Evolutionary conservation across 2,888 invertebrate genomes (phyloP), one percentile per base, ranked within the genome.

Genomic region (Yponomeuta plumbellus): DNA sequence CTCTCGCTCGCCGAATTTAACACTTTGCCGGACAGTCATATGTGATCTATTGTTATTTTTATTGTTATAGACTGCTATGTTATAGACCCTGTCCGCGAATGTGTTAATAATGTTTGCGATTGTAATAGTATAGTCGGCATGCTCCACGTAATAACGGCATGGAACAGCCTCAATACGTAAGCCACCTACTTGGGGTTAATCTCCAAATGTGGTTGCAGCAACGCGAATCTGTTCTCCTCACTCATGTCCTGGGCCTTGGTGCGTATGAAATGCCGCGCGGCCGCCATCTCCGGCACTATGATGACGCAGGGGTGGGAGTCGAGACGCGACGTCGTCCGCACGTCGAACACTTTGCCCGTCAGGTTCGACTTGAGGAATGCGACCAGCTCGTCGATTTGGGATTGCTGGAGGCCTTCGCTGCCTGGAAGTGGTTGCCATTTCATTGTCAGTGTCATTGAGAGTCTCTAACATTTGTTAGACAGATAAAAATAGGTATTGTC

Each of bases 271-370:
- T 99, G 98, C 62, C 99, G 92, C 0, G 99, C 98, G 1, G 98
- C 96, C 0, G 97, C 98, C 98, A 99, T 98, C 87, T 99, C 98
- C 72, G 96, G 97, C 0, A 99, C 98, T 0, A 98, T 98, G 2
- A 99, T 94, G 0, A 98, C 96, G 81, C 98, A 99, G 0, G 99
- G 99, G 88, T 99, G 97, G 1, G 94, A 93, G 74, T 97, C 97
- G 59, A 99, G 90, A 67, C 96, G 94, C 52, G 94, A 94, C 0
- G 98, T 99, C 1, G 95, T 94, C 80, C 96, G 95, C 0, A 98
- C 96, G 68, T 95, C 94, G 61, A 94, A 93, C 2, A 97, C 97
- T 88, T 96, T 97, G 2, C 96, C 96, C 1, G 93, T 89, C 26
- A 99, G 88, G 69, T 94, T 93, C 0, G 92, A 92, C 80, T 96